Evolutionary conservation across 2,888 invertebrate genomes (phyloP), one percentile per base, ranked within the genome.

Genomic region (Cataglyphis altisquamis): DNA sequence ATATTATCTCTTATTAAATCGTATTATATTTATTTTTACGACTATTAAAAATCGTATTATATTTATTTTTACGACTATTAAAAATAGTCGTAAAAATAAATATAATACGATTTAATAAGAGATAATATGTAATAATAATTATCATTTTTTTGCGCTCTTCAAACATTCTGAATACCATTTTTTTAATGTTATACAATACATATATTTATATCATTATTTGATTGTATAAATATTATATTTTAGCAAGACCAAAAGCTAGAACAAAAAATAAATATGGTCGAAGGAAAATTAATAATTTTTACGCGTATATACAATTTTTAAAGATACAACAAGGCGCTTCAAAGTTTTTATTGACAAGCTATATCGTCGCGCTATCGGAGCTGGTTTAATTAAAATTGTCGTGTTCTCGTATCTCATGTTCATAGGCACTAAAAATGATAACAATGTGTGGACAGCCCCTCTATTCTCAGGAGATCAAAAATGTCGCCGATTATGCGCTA

Each of bases 401-500:
- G 57, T 74, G 67, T 32, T 80, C 55, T 32, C 87, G 77, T 89
- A 89, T 84, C 89, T 67, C 78, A 62, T 62, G 63, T 73, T 83
- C 55, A 72, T 81, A 36, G 36, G 63, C 36, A 52, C 60, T 67
- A 32, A 21, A 55, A 41, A 75, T 57, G 91, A 91, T 89, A 91
- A 90, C 84, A 63, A 15, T 88, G 90, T 91, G 84, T 91, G 89
- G 88, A 87, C 91, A 91, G 91, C 86, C 88, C 48, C 85, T 85
- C 83, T 66, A 88, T 91, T 91, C 91, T 90, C 91, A 91, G 82
- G 85, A 91, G 90, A 90, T 88, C 86, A 84, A 81, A 89, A 84
- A 72, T 82, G 48, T 52, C 41, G 63, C 77, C 82, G 90, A 90
- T 90, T 88, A 82, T 66, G 15, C 84, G 88, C 89, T 91, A 91